Evolutionary conservation across 2,113 vertebrate genomes (phyloP), one percentile per base, ranked within the genome.

Genomic region (Danionella cerebrum): DNA sequence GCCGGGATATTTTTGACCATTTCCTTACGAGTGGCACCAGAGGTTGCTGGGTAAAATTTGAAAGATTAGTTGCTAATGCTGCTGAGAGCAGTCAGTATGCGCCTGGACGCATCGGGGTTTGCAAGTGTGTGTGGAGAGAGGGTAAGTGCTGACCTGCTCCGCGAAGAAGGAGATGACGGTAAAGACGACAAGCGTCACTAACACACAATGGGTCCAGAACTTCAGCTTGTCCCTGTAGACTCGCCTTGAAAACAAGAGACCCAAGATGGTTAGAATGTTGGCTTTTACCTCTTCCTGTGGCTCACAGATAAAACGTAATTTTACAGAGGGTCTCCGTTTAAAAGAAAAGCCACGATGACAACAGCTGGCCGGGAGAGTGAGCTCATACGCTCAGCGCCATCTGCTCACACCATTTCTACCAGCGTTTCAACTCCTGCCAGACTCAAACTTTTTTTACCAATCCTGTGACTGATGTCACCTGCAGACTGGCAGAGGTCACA

Each of bases 141-240:
- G 18, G 19, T 22, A 13, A 36, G 4, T 18, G 1, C 86, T 73
- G 72, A 98, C 96, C 94, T 99, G 95, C 80, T 99, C 96, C 4
- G 96, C 95, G 75, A 98, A 99, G 88, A 99, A 98, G 1, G 96
- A 99, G 79, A 96, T 84, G 74, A 98, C 66, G 2, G 96, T 99
- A 85, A 99, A 98, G 74, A 94, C 71, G 73, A 99, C 94, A 47
- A 99, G 84, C 0, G 94, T 91, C 77, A 94, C 91, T 18, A 99
- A 84, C 58, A 97, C 92, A 70, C 94, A 98, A 48, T 99, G 96
- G 2, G 95, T 98, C 96, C 96, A 99, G 82, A 99, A 98, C 86
- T 98, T 98, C 76, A 99, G 74, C 80, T 92, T 96, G 86, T 99
- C 94, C 52, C 96, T 88, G 69, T 98, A 99, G 1, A 89, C 82